Conservation (phyloP, 1,140 invertebrate genomes). For the Drosophila ananassae region DNA sequence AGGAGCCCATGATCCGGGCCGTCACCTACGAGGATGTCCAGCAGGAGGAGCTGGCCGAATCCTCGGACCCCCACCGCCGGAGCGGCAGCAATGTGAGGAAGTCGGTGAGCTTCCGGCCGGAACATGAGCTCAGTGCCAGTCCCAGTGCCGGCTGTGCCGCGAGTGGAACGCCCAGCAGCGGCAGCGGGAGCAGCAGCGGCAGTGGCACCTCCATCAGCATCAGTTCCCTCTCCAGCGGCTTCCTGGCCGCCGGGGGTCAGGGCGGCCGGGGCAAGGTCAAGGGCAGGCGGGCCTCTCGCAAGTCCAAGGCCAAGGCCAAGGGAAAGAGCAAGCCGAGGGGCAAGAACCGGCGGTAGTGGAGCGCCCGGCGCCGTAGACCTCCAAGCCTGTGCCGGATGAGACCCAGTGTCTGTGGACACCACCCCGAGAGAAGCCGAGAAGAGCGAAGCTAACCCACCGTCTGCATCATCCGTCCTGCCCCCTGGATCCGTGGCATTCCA, state of each 20-base stretch:
- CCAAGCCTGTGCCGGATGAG: neutral
- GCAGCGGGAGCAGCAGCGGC: neutral
- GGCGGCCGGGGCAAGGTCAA: neutral
- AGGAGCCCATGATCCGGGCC: slow-evolving; percentile 24
- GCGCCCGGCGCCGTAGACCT: neutral
- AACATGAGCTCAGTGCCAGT: neutral
- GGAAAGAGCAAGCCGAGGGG: neutral
- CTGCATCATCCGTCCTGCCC: too few species aligned
- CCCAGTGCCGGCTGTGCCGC: neutral
- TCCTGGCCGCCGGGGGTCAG: neutral
- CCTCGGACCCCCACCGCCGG: neutral
- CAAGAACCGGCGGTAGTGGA: slow-evolving; percentile 10
- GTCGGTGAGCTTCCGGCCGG: slow-evolving; percentile 21
- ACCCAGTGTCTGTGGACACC: too few species aligned
- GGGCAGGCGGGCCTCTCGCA: neutral
- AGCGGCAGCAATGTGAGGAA: neutral
- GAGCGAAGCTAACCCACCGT: too few species aligned
- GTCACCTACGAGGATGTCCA: slow-evolving; percentile 44
- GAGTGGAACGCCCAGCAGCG: neutral
- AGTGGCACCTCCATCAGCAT: neutral
- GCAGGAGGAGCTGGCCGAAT: neutral
- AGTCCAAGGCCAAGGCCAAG: slow-evolving; percentile 6
- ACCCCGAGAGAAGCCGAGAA: too few species aligned
- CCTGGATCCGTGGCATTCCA: neutral
- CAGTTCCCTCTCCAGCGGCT: neutral